phyloP scores from a whole-genome alignment of 2,888 invertebrate genomes.

The Amorpha juglandis region DNA sequence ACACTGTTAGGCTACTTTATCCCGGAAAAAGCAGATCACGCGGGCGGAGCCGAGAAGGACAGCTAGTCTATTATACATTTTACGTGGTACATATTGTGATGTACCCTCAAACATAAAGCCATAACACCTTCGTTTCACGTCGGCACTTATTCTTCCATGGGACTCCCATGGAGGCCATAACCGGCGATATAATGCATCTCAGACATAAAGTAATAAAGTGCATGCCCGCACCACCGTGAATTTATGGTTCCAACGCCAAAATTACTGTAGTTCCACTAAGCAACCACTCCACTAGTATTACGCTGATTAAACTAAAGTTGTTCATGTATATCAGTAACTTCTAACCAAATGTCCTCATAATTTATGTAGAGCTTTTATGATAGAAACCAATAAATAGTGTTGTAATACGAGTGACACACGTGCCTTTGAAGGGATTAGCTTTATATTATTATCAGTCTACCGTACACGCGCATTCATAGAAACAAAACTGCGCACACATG shows the following conservation, averaged over 20 bases:
- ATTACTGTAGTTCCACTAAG: conserved; percentile 46
- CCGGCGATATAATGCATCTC: conserved; percentile 61
- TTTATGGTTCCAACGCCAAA: conserved; percentile 50
- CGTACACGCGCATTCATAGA: conserved; percentile 62
- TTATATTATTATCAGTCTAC: conserved; percentile 3
- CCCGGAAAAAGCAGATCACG: too few species aligned
- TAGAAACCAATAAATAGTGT: conserved; percentile 1
- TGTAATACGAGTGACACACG: conserved; percentile 7
- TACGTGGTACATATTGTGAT: background rate
- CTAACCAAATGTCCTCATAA: conserved; percentile 1
- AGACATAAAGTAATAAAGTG: conserved; percentile 57
- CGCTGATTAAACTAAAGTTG: conserved; percentile 23
- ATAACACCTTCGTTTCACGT: conserved; percentile 53
- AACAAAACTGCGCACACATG: conserved; percentile 77
- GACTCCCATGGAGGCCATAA: conserved; percentile 60
- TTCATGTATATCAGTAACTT: conserved; percentile 18
- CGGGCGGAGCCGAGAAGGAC: too few species aligned
- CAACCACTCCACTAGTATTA: conserved; percentile 27
- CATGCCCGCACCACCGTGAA: conserved; percentile 55
- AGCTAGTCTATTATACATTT: conserved; percentile 3
- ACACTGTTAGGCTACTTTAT: too few species aligned
- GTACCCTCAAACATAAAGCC: background rate
- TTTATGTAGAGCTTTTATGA: background rate
- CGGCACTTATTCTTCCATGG: conserved; percentile 64
- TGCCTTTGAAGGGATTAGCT: background rate